A percentile compares a stretch with the other conserved stretches of the same genome.
phyloP scores from a whole-genome alignment of 2,888 invertebrate genomes.

The Noctua janthe region DNA sequence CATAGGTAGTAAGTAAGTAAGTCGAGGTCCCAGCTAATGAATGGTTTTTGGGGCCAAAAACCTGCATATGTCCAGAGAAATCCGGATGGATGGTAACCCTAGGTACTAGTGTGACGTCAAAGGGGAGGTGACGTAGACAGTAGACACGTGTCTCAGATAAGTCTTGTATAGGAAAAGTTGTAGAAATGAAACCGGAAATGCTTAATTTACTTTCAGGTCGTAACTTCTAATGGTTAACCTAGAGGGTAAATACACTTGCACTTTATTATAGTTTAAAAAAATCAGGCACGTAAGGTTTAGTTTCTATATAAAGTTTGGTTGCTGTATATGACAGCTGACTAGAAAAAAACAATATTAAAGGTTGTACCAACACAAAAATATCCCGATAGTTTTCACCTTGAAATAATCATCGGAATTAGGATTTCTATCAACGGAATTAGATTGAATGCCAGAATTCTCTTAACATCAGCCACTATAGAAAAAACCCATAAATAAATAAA shows the following conservation, averaged over 20 bases:
- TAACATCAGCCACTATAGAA: neutral
- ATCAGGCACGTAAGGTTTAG: too few species aligned
- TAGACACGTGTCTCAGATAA: slow-evolving; percentile 14
- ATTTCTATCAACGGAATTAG: neutral
- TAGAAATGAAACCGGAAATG: neutral
- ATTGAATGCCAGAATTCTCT: neutral
- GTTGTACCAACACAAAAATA: neutral
- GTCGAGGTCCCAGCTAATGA: neutral
- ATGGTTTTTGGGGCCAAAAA: neutral
- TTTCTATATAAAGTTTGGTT: too few species aligned
- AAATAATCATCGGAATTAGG: neutral
- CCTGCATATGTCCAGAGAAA: neutral
- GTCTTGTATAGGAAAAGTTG: neutral
- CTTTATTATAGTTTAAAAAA: too few species aligned
- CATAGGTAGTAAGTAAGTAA: too few species aligned
- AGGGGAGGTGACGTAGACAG: neutral
- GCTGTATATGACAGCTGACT: too few species aligned
- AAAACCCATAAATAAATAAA: neutral
- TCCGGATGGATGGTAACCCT: neutral
- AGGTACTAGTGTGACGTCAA: neutral
- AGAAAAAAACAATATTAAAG: too few species aligned
- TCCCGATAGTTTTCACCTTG: neutral
- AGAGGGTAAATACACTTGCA: neutral
- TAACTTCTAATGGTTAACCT: neutral
- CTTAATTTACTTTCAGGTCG: slow-evolving; percentile 10